Base-by-base conservation (phyloP, 2,888 invertebrate genomes). In the Cylloceria caligata region DNA sequence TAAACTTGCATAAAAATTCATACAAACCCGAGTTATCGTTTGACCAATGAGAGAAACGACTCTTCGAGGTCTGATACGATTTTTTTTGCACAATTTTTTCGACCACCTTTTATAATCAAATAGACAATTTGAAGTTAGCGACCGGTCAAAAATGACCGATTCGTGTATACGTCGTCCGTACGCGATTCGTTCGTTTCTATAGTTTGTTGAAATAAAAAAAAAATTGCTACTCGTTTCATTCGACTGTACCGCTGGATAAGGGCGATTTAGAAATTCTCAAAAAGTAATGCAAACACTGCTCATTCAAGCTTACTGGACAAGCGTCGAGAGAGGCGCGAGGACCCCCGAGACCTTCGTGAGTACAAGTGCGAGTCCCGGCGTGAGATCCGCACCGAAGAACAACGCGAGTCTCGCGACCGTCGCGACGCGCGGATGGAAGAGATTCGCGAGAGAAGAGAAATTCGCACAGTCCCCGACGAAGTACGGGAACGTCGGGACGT, bases 271-370 rank as follows among this genome's bases (percentile, higher is more conserved):
- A 24, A 57, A 57, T 16, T 30, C 27, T 57, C 36, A 69, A 24
- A 39, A 69, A 69, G 69, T 69, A 69, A 82, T 74, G 65, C 74
- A 74, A 62, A 71, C 42, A 65, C 65, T 67, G 67, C 75, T 68
- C 85, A 77, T 89, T 88, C 57, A 82, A 92, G 92, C 80, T 88
- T 93, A 39, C 81, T 93, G 71, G 92, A 93, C 78, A 93, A 92
- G 78, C 87, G 92, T 69, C 88, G 92, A 1, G 92, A 93, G 62
- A 88, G 92, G 72, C 87, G 92, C 7, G 92, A 92, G 69, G 92
- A 92, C 81, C 88, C 90, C 0, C 86, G 91, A 0, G 91, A 91
- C 34, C 72, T 86, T 24, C 88, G 92, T 1, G 91, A 90, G 7
- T 91, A 91, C 75, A 91, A 90, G 76, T 69, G 86, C 4, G 92